Evolutionary conservation across 2,113 vertebrate species (phyloP).

Genomic region (Channa argus): DNA sequence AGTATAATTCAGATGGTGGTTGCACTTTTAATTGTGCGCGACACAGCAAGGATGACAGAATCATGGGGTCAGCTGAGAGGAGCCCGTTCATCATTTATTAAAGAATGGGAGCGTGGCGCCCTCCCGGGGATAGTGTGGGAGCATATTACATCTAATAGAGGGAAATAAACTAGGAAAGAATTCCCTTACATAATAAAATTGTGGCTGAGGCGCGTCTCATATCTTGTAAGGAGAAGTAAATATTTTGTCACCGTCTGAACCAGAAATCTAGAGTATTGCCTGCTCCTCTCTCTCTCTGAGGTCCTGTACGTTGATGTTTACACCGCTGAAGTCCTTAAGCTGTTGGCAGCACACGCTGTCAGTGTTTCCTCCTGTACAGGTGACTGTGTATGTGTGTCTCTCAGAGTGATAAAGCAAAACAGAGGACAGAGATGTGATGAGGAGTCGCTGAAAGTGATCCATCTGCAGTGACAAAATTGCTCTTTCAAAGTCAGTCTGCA

Average conservation of each 20-base stretch:
- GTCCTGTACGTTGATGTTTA: slow-evolving; percentile 9
- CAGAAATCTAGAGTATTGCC: background rate
- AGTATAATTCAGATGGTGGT: background rate
- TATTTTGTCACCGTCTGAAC: background rate
- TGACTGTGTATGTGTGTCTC: background rate
- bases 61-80: slow-evolving; percentile 51
- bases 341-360: slow-evolving; percentile 32
- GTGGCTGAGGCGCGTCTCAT: background rate
- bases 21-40: slow-evolving; percentile 8
- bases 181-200: slow-evolving; percentile 31
- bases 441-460: slow-evolving; percentile 7
- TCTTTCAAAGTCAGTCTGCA: background rate
- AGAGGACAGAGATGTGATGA: background rate
- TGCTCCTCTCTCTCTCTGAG: background rate
- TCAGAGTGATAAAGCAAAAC: background rate
- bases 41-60: slow-evolving; percentile 12
- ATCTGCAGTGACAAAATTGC: background rate
- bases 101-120: slow-evolving; percentile 56
- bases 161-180: background rate
- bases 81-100: slow-evolving; percentile 59
- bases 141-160: background rate
- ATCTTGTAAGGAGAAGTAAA: slow-evolving; percentile 1
- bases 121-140: slow-evolving; percentile 39
- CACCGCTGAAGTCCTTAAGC: slow-evolving; percentile 39
- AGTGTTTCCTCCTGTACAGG: slow-evolving; percentile 7